Evolutionary conservation across 2,797 vertebrate genomes (phyloP).

Genomic region (Neomorphus geoffroyi): DNA sequence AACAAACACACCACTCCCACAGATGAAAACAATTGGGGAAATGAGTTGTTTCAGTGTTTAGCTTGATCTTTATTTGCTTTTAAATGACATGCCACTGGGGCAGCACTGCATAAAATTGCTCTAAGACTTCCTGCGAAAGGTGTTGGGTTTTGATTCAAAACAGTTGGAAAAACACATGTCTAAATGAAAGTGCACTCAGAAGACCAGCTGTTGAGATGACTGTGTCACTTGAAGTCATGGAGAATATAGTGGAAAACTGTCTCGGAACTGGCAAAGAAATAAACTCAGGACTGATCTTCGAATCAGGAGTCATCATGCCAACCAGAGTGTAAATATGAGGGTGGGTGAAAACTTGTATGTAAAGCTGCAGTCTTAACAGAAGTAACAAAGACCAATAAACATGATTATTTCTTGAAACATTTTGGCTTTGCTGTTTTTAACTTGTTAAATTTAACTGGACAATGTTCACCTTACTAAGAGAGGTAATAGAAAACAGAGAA

Average conservation of each 20-base stretch:
- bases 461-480: not conserved
- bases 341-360: not conserved
- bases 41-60: not conserved
- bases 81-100: not conserved
- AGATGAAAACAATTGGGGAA: not conserved
- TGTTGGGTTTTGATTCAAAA: not conserved
- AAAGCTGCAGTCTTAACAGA: not conserved
- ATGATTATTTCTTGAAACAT: not conserved
- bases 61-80: slow-evolving; percentile 8
- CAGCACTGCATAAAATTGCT: slow-evolving; percentile 10
- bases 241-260: not conserved
- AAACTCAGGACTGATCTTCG: not conserved
- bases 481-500: not conserved
- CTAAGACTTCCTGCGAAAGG: slow-evolving; percentile 6
- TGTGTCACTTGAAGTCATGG: not conserved
- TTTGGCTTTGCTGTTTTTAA: not conserved
- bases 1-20: not conserved
- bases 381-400: not conserved
- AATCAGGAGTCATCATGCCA: not conserved
- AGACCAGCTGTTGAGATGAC: slow-evolving; percentile 9
- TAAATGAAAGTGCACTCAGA: not conserved
- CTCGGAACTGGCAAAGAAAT: not conserved
- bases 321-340: not conserved
- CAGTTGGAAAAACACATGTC: slow-evolving; percentile 44
- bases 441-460: not conserved